Conservation (phyloP, 92 coral and sea anemone genomes). For the Porites rus region DNA sequence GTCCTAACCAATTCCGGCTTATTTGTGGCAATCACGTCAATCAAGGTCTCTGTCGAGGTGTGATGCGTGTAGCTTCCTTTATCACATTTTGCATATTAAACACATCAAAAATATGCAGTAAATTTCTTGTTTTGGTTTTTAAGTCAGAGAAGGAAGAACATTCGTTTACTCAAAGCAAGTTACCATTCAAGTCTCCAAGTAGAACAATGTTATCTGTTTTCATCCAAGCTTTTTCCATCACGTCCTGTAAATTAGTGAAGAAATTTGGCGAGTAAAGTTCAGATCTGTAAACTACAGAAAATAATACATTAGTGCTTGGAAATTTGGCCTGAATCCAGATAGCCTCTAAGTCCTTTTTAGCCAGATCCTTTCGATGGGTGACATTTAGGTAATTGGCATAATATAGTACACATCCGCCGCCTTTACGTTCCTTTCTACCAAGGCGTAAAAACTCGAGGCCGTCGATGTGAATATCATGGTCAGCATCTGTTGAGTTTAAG, state of each 20-base stretch:
- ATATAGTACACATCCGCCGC: constrained; percentile 16
- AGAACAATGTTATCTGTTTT: constrained; percentile 17
- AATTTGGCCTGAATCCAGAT: constrained; percentile 34
- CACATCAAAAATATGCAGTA: constrained; percentile 16
- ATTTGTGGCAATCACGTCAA: constrained; percentile 30
- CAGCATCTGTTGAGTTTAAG: background rate
- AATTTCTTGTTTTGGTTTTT: constrained; percentile 10
- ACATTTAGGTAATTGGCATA: constrained; percentile 29
- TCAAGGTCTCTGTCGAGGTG: constrained; percentile 17
- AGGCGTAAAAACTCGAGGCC: constrained; percentile 24
- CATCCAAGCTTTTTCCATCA: constrained; percentile 34
- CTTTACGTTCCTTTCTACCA: constrained; percentile 24
- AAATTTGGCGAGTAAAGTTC: too few relatives aligned
- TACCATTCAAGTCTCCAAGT: too few relatives aligned
- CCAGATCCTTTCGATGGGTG: constrained; percentile 30
- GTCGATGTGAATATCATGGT: background rate
- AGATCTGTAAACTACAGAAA: constrained; percentile 37
- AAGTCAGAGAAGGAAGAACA: background rate
- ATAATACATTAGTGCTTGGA: constrained; percentile 18
- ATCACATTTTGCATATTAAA: constrained; percentile 32
- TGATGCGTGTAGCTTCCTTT: constrained; percentile 30
- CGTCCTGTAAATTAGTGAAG: background rate
- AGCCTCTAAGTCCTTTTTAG: constrained; percentile 21
- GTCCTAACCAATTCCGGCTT: background rate
- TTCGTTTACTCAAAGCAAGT: background rate